Base-by-base conservation (phyloP, 2,797 vertebrate species). In the Lithobates sylvaticus region DNA sequence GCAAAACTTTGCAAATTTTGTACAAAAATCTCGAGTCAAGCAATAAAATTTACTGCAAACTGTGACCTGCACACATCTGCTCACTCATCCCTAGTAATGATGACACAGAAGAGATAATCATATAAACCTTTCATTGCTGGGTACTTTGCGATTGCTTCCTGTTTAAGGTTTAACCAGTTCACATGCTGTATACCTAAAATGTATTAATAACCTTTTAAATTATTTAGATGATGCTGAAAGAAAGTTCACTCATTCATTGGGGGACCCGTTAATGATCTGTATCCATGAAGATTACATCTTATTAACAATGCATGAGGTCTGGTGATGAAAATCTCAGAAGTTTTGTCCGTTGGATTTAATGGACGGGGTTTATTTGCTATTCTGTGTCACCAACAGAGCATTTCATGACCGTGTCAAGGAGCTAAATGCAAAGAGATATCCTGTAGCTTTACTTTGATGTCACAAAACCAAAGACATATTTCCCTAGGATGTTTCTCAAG, bases 181-280 rank as follows among this genome's bases (percentile, higher is more conserved):
- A 61, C 10, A 61, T 76, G 4, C 47, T 23, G 39, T 54, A 69
- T 39, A 84, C 34, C 42, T 26, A 68, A 83, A 83, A 34, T 61
- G 10, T 47, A 50, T 83, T 84, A 76, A 67, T 76, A 84, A 68
- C 82, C 64, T 84, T 69, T 77, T 84, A 39, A 76, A 84, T 84
- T 76, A 84, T 84, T 84, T 76, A 84, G 12, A 21, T 50, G 16
- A 54, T 67, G 44, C 42, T 42, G 36, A 68, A 79, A 29, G 42
- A 83, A 84, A 84, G 42, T 84, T 84, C 64, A 54, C 12, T 70
- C 74, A 76, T 76, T 54, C 82, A 26, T 58, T 47, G 54, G 39
- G 64, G 75, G 64, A 76, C 44, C 23, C 23, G 8, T 26, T 84
- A 77, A 84, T 84, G 58, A 83, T 73, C 29, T n/a, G 21, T 36